These are phyloP conservation scores for Drosophila fungiperda DNA, from an alignment of 2,888 invertebrate genomes.

Conservation along the genomic window DNA sequence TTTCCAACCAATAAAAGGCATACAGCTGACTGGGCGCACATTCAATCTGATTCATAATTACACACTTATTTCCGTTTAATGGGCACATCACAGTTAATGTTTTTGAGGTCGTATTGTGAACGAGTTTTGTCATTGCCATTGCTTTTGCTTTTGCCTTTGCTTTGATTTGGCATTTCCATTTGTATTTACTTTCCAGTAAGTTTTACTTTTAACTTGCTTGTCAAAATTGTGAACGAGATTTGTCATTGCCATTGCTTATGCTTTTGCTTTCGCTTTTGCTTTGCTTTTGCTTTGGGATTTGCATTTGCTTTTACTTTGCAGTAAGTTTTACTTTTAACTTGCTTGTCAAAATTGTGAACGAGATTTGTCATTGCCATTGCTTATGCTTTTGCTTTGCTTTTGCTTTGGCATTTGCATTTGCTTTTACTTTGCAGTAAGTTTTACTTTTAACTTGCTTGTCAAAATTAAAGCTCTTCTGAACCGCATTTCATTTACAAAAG, in stretches of 20 bases:
- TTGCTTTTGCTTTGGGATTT: too few species aligned
- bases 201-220: constrained; percentile 19
- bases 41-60: constrained; percentile 58
- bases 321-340: constrained; percentile 18
- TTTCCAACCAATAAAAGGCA: constrained; percentile 8
- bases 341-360: constrained; percentile 11
- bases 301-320: constrained; percentile 19
- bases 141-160: constrained; percentile 5
- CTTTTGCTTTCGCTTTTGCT: constrained; percentile 3
- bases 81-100: constrained; percentile 55
- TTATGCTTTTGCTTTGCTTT: constrained; percentile 7
- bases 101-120: constrained; percentile 43
- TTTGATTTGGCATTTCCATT: too few species aligned
- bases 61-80: constrained; percentile 59
- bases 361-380: not conserved
- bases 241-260: not conserved
- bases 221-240: constrained; percentile 9
- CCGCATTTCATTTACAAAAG: constrained; percentile 12
- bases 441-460: constrained; percentile 15
- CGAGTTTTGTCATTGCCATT: constrained; percentile 11
- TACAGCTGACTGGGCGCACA: constrained; percentile 12
- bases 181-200: constrained; percentile 14
- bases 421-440: constrained; percentile 15
- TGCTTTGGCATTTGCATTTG: constrained; percentile 10
- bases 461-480: constrained; percentile 3